Percentiles rank a stretch among this genome's conserved stretches.
Conservation (phyloP, 2,113 vertebrate species). For the Leptobrachium ailaonicum region DNA sequence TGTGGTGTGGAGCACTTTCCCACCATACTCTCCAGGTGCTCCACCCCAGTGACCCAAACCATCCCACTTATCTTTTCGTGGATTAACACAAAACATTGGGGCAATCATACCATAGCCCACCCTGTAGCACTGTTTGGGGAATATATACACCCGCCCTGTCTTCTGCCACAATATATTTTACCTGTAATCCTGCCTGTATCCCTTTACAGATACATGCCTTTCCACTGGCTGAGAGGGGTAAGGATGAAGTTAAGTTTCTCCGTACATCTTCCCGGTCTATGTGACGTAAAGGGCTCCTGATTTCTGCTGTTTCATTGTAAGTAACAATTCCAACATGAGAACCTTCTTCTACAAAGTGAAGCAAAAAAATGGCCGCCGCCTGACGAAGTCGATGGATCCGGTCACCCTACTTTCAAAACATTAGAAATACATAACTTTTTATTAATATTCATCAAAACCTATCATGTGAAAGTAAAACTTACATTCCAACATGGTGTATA, state of each 20-base stretch:
- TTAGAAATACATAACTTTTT: neutral
- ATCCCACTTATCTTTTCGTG: too few relatives aligned
- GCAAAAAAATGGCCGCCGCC: conserved; percentile 66
- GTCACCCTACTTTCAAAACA: conserved; percentile 50
- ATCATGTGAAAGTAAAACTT: too few relatives aligned
- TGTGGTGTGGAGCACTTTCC: too few relatives aligned
- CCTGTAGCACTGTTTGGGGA: too few relatives aligned
- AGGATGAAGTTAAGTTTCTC: conserved; percentile 53
- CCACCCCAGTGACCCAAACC: too few relatives aligned
- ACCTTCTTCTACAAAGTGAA: conserved; percentile 58
- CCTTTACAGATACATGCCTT: conserved; percentile 56
- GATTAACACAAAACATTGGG: too few relatives aligned
- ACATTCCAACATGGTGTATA: too few relatives aligned
- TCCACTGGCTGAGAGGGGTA: conserved; percentile 50
- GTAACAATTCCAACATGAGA: conserved; percentile 62
- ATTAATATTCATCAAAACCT: too few relatives aligned
- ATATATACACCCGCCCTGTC: too few relatives aligned
- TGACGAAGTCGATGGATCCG: conserved; percentile 57
- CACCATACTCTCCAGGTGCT: too few relatives aligned
- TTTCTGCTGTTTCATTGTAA: conserved; percentile 52
- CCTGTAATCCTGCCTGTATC: conserved; percentile 58
- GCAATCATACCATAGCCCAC: too few relatives aligned
- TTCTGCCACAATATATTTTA: conserved; percentile 27
- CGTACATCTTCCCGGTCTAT: conserved; percentile 50
- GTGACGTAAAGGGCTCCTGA: conserved; percentile 51